These are phyloP conservation scores for Chrysogorgia sp. DNA, from an alignment of 92 coral and sea anemone genomes.

Conservation along the genomic window DNA sequence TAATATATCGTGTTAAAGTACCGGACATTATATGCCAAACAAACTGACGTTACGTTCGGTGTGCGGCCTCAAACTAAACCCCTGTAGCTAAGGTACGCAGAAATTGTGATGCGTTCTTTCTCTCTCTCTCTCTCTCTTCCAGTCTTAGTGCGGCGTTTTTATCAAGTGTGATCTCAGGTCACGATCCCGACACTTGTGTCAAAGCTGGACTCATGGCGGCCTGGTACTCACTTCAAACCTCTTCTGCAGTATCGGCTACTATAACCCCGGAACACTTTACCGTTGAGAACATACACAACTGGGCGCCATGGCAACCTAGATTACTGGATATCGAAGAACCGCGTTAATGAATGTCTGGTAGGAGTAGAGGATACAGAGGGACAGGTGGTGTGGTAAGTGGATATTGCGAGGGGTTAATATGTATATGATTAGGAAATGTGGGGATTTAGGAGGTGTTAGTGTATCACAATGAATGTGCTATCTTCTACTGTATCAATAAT, in stretches of 20 bases:
- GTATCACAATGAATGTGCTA: too few species aligned
- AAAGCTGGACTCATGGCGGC: constrained; percentile 90
- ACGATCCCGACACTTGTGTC: constrained; percentile 81
- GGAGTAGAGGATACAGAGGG: background rate
- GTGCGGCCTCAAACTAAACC: too few species aligned
- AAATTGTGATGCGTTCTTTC: background rate
- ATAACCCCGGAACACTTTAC: constrained; percentile 76
- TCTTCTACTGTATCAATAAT: too few species aligned
- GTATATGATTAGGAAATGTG: too few species aligned
- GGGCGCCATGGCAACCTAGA: constrained; percentile 67
- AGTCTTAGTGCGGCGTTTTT: constrained; percentile 91
- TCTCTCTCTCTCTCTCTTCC: background rate
- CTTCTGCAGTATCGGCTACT: constrained; percentile 75
- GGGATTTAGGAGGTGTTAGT: too few species aligned
- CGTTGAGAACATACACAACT: constrained; percentile 60
- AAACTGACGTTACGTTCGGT: too few species aligned
- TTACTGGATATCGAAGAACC: constrained; percentile 58
- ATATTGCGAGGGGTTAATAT: too few species aligned
- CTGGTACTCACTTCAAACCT: constrained; percentile 72
- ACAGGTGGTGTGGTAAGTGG: background rate
- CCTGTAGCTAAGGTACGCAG: too few species aligned
- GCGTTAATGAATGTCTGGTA: constrained; percentile 12
- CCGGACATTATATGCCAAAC: too few species aligned
- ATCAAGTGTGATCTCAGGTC: constrained; percentile 71
- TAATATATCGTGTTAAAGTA: too few species aligned